Base-by-base conservation (phyloP, 1,140 invertebrate species). In the Oreohelix idahoensis region DNA sequence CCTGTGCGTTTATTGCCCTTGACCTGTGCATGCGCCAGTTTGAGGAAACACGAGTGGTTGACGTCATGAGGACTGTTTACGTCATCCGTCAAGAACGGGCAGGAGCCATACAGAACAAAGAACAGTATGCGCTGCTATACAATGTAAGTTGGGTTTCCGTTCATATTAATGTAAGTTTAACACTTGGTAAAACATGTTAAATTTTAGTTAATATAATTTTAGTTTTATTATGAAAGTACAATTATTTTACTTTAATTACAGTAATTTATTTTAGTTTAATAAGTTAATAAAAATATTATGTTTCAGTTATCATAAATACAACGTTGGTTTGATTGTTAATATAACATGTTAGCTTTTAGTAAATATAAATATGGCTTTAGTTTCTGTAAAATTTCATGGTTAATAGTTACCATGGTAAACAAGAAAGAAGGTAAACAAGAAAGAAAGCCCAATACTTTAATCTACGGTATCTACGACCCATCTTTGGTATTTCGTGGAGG, bases 11-110 rank as follows among this genome's bases (percentile, higher is more conserved):
- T 58, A 95, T 98, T 83, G 96, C 96, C 39, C 95, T 96, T 89
- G 97, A 98, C 92, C 94, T 97, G 84, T 95, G 95, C 84, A 96
- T 97, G 92, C 94, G 96, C 88, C 96, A 96, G 88, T 96, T 96
- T 91, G 96, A 97, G 90, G 92, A 94, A 10, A 95, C 95, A 20
- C 94, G 96, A 81, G 94, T 94, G 32, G 95, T 97, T 23, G 97
- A 98, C 91, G 95, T 98, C 89, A 96, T 97, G 51, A 95, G 95
- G 88, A 95, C 95, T 89, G 96, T 98, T 53, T 96, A 96, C 89
- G 94, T 94, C 74, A 94, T 98, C 86, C 94, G 97, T 81, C 94
- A 96, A 87, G 96, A 97, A 88, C 94, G 97, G 29, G 97, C 96
- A 35, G 97, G 97, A 82, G 95, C 96, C 71, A 96, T 98, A 17